Evolutionary conservation across 2,113 vertebrate genomes (phyloP).

Genomic region (Chrysochloris asiatica): DNA sequence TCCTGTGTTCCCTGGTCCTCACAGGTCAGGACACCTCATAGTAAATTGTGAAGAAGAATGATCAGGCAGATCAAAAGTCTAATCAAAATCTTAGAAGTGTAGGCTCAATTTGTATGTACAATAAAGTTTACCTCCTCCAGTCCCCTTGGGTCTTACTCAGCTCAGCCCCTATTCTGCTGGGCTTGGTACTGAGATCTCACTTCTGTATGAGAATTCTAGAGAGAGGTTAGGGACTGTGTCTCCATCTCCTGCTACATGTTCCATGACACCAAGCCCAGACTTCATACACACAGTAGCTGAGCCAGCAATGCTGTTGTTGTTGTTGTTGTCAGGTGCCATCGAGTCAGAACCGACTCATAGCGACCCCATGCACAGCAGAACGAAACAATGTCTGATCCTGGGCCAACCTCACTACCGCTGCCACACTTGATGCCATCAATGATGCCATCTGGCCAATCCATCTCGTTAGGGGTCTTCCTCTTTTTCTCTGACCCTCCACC

Average conservation of each 20-base stretch:
- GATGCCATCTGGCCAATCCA: too few relatives aligned
- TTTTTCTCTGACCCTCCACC: too few relatives aligned
- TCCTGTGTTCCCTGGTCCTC: neutral
- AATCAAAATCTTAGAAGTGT: neutral
- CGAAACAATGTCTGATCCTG: too few relatives aligned
- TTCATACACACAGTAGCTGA: neutral
- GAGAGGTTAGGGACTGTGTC: neutral
- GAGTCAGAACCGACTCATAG: too few relatives aligned
- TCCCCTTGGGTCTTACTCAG: neutral
- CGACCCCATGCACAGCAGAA: too few relatives aligned
- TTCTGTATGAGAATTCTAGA: neutral
- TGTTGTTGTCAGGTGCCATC: too few relatives aligned
- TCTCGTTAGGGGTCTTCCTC: too few relatives aligned
- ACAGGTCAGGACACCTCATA: neutral
- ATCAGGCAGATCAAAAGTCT: neutral
- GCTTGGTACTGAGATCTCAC: neutral
- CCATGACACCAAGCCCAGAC: rapidly evolving
- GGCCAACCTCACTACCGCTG: too few relatives aligned
- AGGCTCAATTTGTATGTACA: neutral
- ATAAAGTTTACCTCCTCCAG: neutral
- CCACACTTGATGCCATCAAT: too few relatives aligned
- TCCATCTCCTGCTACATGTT: neutral
- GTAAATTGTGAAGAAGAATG: neutral
- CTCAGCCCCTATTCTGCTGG: neutral
- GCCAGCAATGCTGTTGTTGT: rapidly evolving